A percentile compares a stretch with the other conserved stretches of the same genome.
Conservation (phyloP, 1,140 invertebrate species). For the Macrotrachela quadricornifera region DNA sequence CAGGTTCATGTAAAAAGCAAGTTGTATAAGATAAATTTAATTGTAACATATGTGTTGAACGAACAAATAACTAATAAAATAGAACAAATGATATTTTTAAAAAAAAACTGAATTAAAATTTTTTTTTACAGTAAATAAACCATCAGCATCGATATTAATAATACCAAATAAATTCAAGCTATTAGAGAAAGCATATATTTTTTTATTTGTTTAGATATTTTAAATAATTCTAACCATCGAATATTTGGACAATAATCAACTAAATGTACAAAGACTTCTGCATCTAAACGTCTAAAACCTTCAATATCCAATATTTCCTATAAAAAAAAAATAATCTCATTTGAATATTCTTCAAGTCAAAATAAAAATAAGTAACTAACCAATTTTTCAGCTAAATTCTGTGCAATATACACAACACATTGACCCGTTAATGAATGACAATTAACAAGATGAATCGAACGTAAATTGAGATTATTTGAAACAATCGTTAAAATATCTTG, state of each 20-base stretch:
- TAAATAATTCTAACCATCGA: neutral
- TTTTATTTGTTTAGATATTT: neutral
- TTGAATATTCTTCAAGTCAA: neutral
- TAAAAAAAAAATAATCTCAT: too few relatives aligned
- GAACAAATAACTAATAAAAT: too few relatives aligned
- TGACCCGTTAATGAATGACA: slow-evolving; percentile 9
- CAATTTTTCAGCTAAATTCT: slow-evolving; percentile 9
- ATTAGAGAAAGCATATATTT: neutral
- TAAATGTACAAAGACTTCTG: neutral
- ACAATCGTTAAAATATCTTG: slow-evolving; percentile 9
- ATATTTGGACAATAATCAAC: slow-evolving; percentile 9
- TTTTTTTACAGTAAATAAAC: neutral
- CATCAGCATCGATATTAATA: neutral
- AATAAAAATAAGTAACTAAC: slow-evolving; percentile 9
- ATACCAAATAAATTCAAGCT: slow-evolving; percentile 2
- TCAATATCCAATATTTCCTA: slow-evolving; percentile 5
- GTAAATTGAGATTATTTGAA: neutral
- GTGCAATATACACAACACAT: slow-evolving; percentile 10
- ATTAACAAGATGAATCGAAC: slow-evolving; percentile 10
- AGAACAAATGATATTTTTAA: too few relatives aligned
- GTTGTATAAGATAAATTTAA: too few relatives aligned
- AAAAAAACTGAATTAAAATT: too few relatives aligned
- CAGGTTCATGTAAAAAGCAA: too few relatives aligned
- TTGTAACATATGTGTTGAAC: too few relatives aligned
- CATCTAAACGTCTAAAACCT: neutral